phyloP scores from a whole-genome alignment of 2,797 vertebrate genomes.

The Myotis planiceps region DNA sequence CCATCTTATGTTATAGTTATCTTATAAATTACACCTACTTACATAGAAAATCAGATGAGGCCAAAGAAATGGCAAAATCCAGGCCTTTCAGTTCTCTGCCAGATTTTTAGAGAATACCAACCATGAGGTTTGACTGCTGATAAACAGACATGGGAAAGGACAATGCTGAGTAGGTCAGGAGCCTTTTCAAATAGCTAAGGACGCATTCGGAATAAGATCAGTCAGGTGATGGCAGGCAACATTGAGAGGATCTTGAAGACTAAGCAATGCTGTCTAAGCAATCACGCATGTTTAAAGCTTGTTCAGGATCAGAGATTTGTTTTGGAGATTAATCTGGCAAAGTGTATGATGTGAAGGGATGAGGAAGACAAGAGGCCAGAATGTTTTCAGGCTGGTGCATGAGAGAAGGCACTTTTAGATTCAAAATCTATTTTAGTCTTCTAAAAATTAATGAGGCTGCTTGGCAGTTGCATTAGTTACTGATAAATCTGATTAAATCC shows the following conservation, averaged over 20 bases:
- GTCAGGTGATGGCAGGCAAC: neutral
- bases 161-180: neutral
- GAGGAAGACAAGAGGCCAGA: neutral
- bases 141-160: neutral
- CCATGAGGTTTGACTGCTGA: no score
- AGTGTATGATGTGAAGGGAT: neutral
- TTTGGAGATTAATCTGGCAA: neutral
- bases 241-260: neutral
- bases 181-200: neutral
- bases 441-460: conserved; percentile 46
- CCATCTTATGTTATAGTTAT: neutral
- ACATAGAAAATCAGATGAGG: neutral
- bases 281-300: neutral
- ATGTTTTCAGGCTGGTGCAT: neutral
- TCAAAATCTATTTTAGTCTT: conserved; percentile 47
- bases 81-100: neutral
- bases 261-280: neutral
- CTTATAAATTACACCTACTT: neutral
- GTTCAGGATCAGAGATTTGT: neutral
- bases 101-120: neutral
- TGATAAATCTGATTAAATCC: conserved; percentile 62
- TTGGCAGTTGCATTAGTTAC: conserved; percentile 25
- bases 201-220: neutral
- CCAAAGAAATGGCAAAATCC: neutral
- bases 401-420: conserved; percentile 33